A percentile compares a stretch with the other conserved stretches of the same genome.
Evolutionary conservation across 2,797 vertebrate genomes (phyloP).

Genomic region (Parauchenoglanis punctatus): DNA sequence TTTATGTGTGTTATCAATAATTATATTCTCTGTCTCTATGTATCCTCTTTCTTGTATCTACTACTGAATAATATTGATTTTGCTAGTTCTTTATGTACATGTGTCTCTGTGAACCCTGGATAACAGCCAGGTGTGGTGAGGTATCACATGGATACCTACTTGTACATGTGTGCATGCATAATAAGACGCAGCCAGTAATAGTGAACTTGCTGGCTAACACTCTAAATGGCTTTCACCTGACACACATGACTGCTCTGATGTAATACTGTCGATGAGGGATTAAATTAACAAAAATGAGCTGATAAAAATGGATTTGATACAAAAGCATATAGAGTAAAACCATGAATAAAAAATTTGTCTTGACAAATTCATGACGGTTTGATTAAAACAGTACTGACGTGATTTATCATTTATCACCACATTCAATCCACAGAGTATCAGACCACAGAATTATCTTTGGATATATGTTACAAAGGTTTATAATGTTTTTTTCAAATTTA

Average conservation of each 20-base stretch:
- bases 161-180: neutral
- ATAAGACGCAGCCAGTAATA: neutral
- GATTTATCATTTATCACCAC: neutral
- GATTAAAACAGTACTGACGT: neutral
- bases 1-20: neutral
- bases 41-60: neutral
- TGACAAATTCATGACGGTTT: neutral
- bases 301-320: neutral
- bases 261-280: neutral
- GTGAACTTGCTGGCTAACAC: neutral
- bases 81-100: neutral
- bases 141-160: neutral
- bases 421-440: neutral
- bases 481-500: neutral
- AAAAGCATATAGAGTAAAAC: neutral
- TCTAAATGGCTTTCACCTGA: neutral
- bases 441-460: neutral
- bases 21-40: neutral
- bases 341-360: neutral
- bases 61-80: neutral
- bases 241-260: neutral
- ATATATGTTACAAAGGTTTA: neutral
- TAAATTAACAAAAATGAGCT: neutral
- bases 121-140: neutral
- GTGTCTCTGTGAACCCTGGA: neutral